A percentile compares a stretch with the other conserved stretches of the same genome.
Conservation (phyloP, 1,140 invertebrate genomes). For the Ips nitidus region DNA sequence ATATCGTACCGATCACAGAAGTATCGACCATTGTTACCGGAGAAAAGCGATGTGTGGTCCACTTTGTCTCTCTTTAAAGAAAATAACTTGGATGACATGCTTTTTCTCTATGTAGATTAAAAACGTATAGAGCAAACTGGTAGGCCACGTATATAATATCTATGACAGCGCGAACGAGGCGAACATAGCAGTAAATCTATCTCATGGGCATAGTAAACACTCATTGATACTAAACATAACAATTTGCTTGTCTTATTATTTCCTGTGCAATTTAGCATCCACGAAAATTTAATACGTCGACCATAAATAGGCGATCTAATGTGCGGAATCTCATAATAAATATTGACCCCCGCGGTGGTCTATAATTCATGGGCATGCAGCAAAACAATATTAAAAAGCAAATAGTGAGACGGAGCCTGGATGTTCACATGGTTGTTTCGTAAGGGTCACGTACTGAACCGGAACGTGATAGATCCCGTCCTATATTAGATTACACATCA, state of each 20-base stretch:
- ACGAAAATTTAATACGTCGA: slow-evolving; percentile 15
- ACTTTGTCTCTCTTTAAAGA: slow-evolving; percentile 33
- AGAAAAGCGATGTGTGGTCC: slow-evolving; percentile 42
- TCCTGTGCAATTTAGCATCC: slow-evolving; percentile 10
- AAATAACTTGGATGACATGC: too few species aligned
- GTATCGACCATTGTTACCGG: slow-evolving; percentile 39
- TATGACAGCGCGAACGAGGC: too few species aligned
- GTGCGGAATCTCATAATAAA: slow-evolving; percentile 33
- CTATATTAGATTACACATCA: slow-evolving; percentile 49
- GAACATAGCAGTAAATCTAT: neutral
- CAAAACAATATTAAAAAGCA: slow-evolving; percentile 44
- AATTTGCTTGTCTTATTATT: slow-evolving; percentile 5
- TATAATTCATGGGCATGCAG: slow-evolving; percentile 29
- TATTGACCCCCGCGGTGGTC: slow-evolving; percentile 28
- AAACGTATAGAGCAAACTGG: too few species aligned
- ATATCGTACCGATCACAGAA: slow-evolving; percentile 32
- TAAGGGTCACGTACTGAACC: slow-evolving; percentile 48
- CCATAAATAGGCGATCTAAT: slow-evolving; percentile 20
- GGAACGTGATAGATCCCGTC: slow-evolving; percentile 48
- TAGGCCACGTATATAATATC: too few species aligned
- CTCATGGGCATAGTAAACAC: neutral
- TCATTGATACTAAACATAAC: neutral
- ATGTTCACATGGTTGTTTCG: slow-evolving; percentile 49
- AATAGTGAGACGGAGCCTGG: slow-evolving; percentile 39
- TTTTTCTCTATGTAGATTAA: too few species aligned